Evolutionary conservation across 1,140 invertebrate genomes (phyloP).

Genomic region (Brachionus koreanus): DNA sequence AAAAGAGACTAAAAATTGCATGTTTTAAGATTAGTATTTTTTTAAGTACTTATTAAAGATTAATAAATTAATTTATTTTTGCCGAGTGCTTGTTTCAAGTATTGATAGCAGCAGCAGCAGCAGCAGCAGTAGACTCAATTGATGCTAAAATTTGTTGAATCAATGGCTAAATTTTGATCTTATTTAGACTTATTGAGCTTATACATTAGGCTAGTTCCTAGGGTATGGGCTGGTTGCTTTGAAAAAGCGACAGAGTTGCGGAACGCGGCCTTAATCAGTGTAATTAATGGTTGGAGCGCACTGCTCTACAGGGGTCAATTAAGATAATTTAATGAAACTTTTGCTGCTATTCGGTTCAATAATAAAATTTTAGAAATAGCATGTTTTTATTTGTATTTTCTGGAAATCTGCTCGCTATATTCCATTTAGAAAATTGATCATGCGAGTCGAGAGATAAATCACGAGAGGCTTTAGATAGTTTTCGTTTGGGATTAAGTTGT

Average conservation of each 20-base stretch:
- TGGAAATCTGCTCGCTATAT: background rate
- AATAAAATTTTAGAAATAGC: background rate
- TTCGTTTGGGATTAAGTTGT: background rate
- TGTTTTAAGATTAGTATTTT: background rate
- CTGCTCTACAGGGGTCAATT: background rate
- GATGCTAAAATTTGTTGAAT: background rate
- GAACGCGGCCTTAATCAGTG: background rate
- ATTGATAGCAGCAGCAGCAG: background rate
- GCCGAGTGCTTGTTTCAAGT: background rate
- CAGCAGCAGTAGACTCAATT: background rate
- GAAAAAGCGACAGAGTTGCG: background rate
- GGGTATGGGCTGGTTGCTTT: background rate
- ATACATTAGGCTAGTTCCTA: background rate
- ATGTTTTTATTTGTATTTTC: background rate
- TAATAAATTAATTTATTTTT: background rate
- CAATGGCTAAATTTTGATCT: no score
- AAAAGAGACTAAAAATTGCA: background rate
- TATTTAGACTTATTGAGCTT: no score
- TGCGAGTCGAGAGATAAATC: background rate
- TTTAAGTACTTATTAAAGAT: conserved; percentile 22
- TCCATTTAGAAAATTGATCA: conserved; percentile 3
- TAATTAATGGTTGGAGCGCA: background rate
- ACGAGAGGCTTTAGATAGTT: background rate
- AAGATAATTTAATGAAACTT: conserved; percentile 1
- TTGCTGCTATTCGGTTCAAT: background rate